Conservation (phyloP, 2,797 vertebrate genomes). For the Kryptolebias ocellatus region DNA sequence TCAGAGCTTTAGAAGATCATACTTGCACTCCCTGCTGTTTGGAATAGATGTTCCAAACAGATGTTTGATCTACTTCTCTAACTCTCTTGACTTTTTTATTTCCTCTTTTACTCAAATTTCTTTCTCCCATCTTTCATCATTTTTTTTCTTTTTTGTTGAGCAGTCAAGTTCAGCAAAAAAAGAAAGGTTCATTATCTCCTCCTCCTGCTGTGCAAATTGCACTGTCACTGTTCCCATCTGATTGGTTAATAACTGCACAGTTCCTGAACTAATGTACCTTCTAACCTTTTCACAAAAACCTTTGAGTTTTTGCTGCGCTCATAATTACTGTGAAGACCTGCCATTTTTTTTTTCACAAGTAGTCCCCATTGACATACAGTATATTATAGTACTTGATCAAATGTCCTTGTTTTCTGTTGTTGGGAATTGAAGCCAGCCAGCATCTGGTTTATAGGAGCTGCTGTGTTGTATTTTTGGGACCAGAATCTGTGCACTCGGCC, state of each 20-base stretch:
- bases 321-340: conserved; percentile 18
- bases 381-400: no score
- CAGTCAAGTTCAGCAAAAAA: conserved; percentile 31
- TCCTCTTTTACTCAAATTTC: conserved; percentile 1
- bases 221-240: conserved; percentile 47
- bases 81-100: conserved; percentile 14
- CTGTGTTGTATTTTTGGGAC: no score
- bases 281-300: conserved; percentile 44
- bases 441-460: no score
- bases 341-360: conserved; percentile 9
- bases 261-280: conserved; percentile 48
- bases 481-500: no score
- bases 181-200: conserved; percentile 50
- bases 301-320: conserved; percentile 45
- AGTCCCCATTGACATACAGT: no score
- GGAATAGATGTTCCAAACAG: conserved; percentile 6
- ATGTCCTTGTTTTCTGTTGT: no score
- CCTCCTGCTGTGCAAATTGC: conserved; percentile 48
- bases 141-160: background rate
- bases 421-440: no score
- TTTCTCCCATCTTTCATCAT: background rate
- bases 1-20: conserved; percentile 3
- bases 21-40: conserved; percentile 1
- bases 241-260: conserved; percentile 64
- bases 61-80: conserved; percentile 37